Evolutionary conservation across 2,113 vertebrate species (phyloP).

Genomic region (Anoura caudifer): DNA sequence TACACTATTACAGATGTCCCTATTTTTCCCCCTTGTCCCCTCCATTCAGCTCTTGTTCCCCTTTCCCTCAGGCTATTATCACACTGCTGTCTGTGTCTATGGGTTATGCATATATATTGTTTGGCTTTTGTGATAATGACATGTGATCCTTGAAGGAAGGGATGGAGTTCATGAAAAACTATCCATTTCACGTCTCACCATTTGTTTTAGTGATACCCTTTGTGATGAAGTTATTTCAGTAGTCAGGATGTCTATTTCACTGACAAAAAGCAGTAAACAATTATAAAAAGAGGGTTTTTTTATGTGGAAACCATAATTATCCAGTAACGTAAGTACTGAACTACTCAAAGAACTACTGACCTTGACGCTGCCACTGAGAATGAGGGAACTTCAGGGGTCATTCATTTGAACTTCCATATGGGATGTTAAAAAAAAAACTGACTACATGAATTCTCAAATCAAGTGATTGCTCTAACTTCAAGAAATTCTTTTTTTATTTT

Average conservation of each 20-base stretch:
- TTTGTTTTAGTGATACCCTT: background rate
- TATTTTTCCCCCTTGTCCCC: no score
- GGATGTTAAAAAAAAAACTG: background rate
- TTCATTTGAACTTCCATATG: background rate
- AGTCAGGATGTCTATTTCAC: background rate
- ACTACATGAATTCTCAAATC: background rate
- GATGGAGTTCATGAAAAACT: background rate
- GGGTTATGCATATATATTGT: no score
- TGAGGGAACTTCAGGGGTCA: constrained; percentile 1
- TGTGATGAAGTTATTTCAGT: background rate
- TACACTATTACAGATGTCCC: no score
- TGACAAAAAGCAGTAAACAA: background rate
- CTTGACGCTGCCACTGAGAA: background rate
- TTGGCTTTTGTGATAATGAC: constrained; percentile 18
- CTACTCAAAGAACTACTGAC: background rate
- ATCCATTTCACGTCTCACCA: background rate
- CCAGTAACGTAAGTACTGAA: background rate
- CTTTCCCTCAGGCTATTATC: no score
- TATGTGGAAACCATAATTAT: background rate
- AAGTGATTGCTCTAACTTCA: constrained; percentile 35
- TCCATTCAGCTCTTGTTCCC: no score
- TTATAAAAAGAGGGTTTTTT: background rate
- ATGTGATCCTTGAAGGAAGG: background rate
- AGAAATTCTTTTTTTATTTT: background rate
- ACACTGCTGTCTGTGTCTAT: no score